Conservation (phyloP, 2,797 vertebrate genomes). For the Rhinella marina region DNA sequence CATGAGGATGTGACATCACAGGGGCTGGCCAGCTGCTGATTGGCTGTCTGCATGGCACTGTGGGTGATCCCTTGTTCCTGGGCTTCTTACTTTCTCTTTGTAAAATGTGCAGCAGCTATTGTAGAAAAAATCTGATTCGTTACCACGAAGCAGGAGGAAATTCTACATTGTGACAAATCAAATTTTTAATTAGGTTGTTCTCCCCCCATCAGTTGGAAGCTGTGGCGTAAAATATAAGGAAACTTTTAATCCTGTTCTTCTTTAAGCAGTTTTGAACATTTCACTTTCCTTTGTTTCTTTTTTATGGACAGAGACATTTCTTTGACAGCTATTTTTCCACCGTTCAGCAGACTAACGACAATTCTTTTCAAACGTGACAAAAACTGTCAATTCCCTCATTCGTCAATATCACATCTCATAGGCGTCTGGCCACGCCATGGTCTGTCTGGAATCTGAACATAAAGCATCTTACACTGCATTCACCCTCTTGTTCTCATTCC, state of each 20-base stretch:
- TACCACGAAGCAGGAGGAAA: no score
- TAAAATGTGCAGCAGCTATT: no score
- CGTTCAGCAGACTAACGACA: constrained; percentile 6
- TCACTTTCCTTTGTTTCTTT: background rate
- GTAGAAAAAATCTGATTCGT: no score
- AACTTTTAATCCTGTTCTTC: background rate
- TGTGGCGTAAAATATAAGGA: background rate
- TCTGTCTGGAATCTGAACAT: constrained; percentile 9
- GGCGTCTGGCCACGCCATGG: background rate
- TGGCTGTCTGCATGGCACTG: no score
- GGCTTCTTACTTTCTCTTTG: no score
- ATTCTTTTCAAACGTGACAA: constrained; percentile 31
- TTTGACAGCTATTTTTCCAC: constrained; percentile 19
- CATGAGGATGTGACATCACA: no score
- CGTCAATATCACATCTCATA: background rate
- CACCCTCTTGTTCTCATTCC: constrained; percentile 31
- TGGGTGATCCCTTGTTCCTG: no score
- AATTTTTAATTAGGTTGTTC: background rate
- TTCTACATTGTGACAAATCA: no score
- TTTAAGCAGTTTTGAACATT: background rate
- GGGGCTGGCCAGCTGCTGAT: no score
- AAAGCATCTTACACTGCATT: constrained; percentile 24
- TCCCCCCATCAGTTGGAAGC: background rate
- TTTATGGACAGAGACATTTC: background rate
- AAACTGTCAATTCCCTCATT: constrained; percentile 36